Percentiles rank a stretch among this genome's conserved stretches.
Conservation (phyloP, 2,888 invertebrate species). For the Aporophyla lueneburgensis region DNA sequence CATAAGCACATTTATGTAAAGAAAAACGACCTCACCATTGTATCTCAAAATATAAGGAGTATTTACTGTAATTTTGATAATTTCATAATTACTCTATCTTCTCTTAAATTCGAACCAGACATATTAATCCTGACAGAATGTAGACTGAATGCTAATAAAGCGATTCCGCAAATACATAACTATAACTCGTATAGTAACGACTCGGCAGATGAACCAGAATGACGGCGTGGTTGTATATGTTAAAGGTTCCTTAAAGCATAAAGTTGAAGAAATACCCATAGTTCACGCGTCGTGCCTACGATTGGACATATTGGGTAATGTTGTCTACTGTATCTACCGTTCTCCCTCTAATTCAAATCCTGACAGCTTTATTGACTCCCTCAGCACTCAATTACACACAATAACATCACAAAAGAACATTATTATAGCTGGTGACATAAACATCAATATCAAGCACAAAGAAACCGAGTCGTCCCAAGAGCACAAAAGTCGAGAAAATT, state of each 20-base stretch:
- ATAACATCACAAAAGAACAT: neutral
- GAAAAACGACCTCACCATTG: conserved; percentile 13
- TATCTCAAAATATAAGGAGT: conserved; percentile 18
- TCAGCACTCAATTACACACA: neutral
- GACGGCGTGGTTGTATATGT: conserved; percentile 1
- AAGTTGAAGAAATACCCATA: neutral
- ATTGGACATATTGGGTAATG: neutral
- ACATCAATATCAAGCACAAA: too few relatives aligned
- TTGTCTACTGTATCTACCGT: neutral
- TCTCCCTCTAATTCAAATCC: neutral
- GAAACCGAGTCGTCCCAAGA: too few relatives aligned
- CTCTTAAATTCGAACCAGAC: conserved; percentile 1
- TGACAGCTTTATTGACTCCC: neutral
- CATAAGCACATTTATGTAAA: neutral
- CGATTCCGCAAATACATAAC: neutral
- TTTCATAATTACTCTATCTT: neutral
- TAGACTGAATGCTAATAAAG: conserved; percentile 6
- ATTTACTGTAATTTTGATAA: conserved; percentile 11
- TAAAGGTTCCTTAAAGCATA: neutral
- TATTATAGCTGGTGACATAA: too few relatives aligned
- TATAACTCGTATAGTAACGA: neutral
- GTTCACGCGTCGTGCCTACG: neutral
- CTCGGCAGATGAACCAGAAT: neutral
- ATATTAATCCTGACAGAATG: conserved; percentile 18
- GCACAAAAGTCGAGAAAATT: too few relatives aligned